Base-by-base conservation (phyloP, 2,888 invertebrate species). In the Zygaena filipendulae region DNA sequence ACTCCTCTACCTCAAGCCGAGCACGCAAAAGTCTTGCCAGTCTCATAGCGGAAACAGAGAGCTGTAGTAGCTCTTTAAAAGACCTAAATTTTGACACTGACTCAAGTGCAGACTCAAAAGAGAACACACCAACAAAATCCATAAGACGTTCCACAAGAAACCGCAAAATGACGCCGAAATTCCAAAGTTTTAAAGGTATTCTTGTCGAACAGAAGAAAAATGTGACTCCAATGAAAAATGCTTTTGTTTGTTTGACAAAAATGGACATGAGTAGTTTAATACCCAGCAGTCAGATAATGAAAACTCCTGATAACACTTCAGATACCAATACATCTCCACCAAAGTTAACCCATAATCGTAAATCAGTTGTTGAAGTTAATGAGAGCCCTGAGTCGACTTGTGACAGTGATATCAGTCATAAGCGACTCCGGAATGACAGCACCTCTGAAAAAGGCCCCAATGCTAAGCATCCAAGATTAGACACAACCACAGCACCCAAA, bases 11-110 rank as follows among this genome's bases (percentile, higher is more conserved):
- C 7, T 69, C 74, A n/a, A 75, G 75, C 49, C 48, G 59, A 7
- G 79, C 75, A 6, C 54, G 79, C 3, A 75, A 75, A 36, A 74
- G 74, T 39, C 52, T 79, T 3, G 74, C 74, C 25, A 70, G 62
- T 38, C 62, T 79, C 25, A 77, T 75, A 11, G 79, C 77, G 9
- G 79, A 80, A 39, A 69, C 79, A 2, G 81, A 81, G 38, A 80
- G 79, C 43, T 80, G 80, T 44, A 80, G 79, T 47, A 80, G 79
- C 42, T 80, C 80, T 3, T 39, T 81, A 5, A 77, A 80, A 63
- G 80, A 79, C 40, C 54, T 80, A 0, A 81, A 72, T 40, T 80
- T 81, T 30, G 71, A 80, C 36, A 59, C 77, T 0, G 80, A 80
- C 36, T 77, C 80, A 2, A 67, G 70, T 2, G 56, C 67, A 0